Evolutionary conservation across 2,797 vertebrate species (phyloP).

Genomic region (Poecilia velifera): DNA sequence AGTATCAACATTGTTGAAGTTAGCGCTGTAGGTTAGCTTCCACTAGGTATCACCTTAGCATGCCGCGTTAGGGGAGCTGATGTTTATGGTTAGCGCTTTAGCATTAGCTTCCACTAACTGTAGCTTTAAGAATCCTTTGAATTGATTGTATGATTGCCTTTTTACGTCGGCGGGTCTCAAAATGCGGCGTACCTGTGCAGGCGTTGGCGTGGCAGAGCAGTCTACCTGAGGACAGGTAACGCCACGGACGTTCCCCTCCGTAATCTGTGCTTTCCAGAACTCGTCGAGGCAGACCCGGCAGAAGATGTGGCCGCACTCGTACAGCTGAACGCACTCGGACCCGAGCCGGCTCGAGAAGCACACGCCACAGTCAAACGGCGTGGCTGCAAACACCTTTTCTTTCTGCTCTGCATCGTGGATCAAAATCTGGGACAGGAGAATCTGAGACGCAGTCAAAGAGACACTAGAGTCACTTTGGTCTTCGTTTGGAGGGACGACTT

Average conservation of each 20-base stretch:
- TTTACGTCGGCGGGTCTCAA: neutral
- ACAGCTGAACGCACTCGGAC: slow-evolving; percentile 82
- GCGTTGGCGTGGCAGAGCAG: slow-evolving; percentile 84
- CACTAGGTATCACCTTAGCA: too few relatives aligned
- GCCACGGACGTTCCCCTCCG: slow-evolving; percentile 84
- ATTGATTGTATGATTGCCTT: too few relatives aligned
- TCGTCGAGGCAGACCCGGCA: slow-evolving; percentile 85
- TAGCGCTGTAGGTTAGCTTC: too few relatives aligned
- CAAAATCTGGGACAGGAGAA: slow-evolving; percentile 83
- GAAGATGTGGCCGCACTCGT: slow-evolving; percentile 86
- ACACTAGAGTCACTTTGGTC: neutral
- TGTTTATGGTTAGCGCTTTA: too few relatives aligned
- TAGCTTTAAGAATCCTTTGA: too few relatives aligned
- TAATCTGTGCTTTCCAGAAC: slow-evolving; percentile 88
- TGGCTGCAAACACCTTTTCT: slow-evolving; percentile 61
- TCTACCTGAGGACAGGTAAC: slow-evolving; percentile 87
- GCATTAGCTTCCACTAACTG: too few relatives aligned
- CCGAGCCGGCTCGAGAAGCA: slow-evolving; percentile 86
- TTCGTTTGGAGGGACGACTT: neutral
- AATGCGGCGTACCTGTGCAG: slow-evolving; percentile 82
- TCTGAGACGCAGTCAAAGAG: slow-evolving; percentile 34
- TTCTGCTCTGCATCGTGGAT: slow-evolving; percentile 84
- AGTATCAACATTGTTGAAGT: too few relatives aligned
- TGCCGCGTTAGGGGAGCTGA: too few relatives aligned
- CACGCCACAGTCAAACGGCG: slow-evolving; percentile 82